Evolutionary conservation across 1,140 invertebrate genomes (phyloP).

Genomic region (Oreohelix idahoensis): DNA sequence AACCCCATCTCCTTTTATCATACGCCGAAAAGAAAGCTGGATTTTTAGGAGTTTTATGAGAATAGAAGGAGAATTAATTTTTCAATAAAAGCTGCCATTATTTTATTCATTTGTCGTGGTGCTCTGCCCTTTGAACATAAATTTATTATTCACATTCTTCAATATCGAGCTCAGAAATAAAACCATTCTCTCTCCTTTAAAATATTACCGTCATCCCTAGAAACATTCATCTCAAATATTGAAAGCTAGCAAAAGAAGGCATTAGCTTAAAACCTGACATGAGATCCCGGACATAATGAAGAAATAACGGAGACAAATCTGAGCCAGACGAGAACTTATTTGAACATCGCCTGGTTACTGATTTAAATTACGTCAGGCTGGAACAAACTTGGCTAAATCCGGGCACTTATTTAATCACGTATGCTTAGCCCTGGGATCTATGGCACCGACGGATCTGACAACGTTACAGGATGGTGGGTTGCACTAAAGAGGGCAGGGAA

Average conservation of each 20-base stretch:
- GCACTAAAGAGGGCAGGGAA: not conserved
- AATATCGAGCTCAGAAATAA: not conserved
- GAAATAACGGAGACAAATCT: not conserved
- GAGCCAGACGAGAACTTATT: not conserved
- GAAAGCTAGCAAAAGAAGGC: not conserved
- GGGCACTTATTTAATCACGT: not conserved
- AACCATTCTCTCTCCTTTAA: not conserved
- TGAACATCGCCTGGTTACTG: not conserved
- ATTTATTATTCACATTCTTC: no score
- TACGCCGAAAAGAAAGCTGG: no score
- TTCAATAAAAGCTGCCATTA: no score
- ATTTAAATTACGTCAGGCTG: constrained; percentile 1
- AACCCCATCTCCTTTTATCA: no score
- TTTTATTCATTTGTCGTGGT: no score
- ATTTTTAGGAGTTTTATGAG: no score
- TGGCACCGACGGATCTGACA: not conserved
- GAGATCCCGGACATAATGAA: not conserved
- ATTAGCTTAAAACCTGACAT: not conserved
- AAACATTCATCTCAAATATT: not conserved
- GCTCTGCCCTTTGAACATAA: no score
- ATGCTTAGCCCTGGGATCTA: not conserved
- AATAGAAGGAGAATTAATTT: no score
- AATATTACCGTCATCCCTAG: not conserved
- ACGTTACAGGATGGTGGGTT: not conserved
- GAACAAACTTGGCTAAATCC: not conserved